phyloP scores from a whole-genome alignment of 2,113 vertebrate species.

The Eudyptes chrysolophus region DNA sequence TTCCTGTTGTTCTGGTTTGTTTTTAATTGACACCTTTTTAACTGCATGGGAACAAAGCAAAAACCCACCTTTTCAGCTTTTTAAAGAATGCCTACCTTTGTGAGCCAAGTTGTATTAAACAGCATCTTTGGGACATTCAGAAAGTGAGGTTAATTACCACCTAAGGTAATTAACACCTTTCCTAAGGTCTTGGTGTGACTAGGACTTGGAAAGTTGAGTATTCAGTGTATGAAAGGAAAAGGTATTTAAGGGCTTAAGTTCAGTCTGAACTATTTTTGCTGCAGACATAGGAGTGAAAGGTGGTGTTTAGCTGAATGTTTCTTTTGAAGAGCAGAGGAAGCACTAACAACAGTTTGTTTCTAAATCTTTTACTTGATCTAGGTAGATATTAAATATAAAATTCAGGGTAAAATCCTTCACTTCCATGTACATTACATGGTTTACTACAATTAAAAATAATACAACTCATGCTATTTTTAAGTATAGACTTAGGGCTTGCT shows the following conservation, averaged over 20 bases:
- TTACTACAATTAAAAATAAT: slow-evolving; percentile 48
- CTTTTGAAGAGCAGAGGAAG: slow-evolving; percentile 16
- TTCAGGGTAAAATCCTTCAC: slow-evolving; percentile 74
- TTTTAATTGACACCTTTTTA: slow-evolving; percentile 57
- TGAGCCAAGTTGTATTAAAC: background rate
- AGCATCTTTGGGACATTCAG: background rate
- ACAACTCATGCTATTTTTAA: slow-evolving; percentile 29
- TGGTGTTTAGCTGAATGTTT: background rate
- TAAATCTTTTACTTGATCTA: slow-evolving; percentile 46
- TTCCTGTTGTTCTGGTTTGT: background rate
- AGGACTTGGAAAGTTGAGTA: background rate
- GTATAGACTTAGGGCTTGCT: slow-evolving; percentile 64
- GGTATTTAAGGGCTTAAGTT: slow-evolving; percentile 71
- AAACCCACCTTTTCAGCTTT: slow-evolving; percentile 19
- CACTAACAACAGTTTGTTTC: slow-evolving; percentile 31
- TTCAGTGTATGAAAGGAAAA: slow-evolving; percentile 45
- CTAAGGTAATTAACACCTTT: background rate
- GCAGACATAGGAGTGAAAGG: background rate
- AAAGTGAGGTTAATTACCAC: slow-evolving; percentile 15
- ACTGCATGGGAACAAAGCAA: slow-evolving; percentile 56
- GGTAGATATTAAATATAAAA: slow-evolving; percentile 50
- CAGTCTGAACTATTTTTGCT: slow-evolving; percentile 55
- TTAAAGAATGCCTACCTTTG: slow-evolving; percentile 23
- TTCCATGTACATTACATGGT: slow-evolving; percentile 76
- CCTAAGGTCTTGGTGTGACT: background rate